Percentiles rank a stretch among this genome's conserved stretches.
Conservation (phyloP, 1,140 invertebrate species). For the Steinernema khuongi region DNA sequence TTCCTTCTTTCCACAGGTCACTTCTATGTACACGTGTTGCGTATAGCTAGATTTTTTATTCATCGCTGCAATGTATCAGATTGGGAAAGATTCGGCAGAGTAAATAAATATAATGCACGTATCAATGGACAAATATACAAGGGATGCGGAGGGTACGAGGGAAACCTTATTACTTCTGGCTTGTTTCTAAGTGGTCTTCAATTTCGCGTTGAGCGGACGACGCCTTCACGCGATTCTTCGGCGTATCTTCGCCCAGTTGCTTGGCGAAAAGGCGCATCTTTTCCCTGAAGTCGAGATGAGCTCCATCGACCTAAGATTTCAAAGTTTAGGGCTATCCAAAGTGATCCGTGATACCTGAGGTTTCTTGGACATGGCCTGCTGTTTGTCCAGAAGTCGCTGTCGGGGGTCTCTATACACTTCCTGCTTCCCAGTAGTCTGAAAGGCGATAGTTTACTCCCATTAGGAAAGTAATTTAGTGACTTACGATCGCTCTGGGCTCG, state of each 20-base stretch:
- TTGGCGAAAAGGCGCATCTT: conserved; percentile 62
- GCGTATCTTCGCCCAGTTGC: conserved; percentile 60
- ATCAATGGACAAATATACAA: background rate
- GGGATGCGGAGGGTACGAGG: background rate
- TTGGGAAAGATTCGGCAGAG: no score
- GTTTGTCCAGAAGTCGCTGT: conserved; percentile 55
- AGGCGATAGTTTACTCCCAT: background rate
- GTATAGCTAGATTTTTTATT: no score
- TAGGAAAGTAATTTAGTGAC: background rate
- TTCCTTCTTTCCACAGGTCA: no score
- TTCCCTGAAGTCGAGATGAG: conserved; percentile 57
- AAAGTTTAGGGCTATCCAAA: background rate
- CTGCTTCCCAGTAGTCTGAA: conserved; percentile 59
- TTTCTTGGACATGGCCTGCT: conserved; percentile 34
- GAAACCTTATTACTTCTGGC: background rate
- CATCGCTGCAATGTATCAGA: no score
- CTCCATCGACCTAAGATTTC: conserved; percentile 30
- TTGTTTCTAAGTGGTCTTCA: background rate
- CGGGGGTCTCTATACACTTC: conserved; percentile 62
- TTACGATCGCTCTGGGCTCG: background rate
- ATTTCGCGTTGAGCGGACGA: conserved; percentile 36
- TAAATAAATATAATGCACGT: no score
- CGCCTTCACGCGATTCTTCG: conserved; percentile 58
- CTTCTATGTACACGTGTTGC: no score
- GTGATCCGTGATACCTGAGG: background rate